Conservation (phyloP, 2,113 vertebrate genomes). For the Tragelaphus strepsiceros region DNA sequence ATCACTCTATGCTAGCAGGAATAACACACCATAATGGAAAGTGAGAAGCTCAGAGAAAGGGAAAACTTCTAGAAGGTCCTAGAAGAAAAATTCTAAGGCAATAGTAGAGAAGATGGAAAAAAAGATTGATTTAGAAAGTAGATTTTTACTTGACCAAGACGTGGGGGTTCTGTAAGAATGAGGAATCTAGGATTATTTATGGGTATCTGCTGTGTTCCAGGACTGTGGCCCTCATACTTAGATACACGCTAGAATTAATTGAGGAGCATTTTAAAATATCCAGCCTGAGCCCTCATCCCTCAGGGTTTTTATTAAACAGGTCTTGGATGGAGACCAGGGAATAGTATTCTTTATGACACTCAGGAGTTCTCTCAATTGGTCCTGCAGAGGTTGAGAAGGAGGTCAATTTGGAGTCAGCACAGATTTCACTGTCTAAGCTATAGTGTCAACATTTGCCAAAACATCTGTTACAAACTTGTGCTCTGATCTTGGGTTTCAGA, state of each 20-base stretch:
- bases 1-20: neutral
- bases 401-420: neutral
- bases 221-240: neutral
- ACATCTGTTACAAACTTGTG: neutral
- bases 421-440: neutral
- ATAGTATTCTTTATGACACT: neutral
- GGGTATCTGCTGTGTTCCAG: neutral
- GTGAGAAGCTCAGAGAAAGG: neutral
- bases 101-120: neutral
- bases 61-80: neutral
- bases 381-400: neutral
- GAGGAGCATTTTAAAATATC: neutral
- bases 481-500: conserved; percentile 10
- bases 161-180: neutral
- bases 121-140: too few relatives aligned
- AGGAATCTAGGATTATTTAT: neutral
- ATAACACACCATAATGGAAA: neutral
- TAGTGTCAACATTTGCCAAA: neutral
- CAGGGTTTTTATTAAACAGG: neutral
- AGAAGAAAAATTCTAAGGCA: neutral
- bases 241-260: neutral
- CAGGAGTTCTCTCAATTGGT: neutral
- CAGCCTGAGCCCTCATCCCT: neutral
- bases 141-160: neutral
- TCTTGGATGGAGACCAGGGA: neutral